These are phyloP conservation scores for Hipposideros larvatus DNA, from an alignment of 2,797 vertebrate genomes.

Conservation along the genomic window DNA sequence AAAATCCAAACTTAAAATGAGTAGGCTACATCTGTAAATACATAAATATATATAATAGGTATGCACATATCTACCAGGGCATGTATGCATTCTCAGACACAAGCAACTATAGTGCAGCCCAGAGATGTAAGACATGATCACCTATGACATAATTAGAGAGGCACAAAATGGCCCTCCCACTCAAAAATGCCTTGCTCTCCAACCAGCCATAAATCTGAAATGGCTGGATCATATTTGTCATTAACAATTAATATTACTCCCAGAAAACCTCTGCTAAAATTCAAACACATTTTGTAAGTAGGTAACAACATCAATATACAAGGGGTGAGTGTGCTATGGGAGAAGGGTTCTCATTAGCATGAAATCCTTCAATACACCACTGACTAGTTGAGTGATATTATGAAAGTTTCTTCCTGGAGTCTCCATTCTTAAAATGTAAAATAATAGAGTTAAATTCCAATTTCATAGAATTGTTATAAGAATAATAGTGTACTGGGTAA, in stretches of 20 bases:
- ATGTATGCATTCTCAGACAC: not conserved
- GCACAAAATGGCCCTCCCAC: not conserved
- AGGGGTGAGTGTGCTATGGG: accelerated
- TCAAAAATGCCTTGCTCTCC: not conserved
- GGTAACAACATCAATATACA: not conserved
- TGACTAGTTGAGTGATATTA: not conserved
- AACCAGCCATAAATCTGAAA: not conserved
- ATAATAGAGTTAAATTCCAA: not conserved
- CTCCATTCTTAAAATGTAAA: not conserved
- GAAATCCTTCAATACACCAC: not conserved
- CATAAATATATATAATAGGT: not conserved
- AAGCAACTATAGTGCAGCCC: not conserved
- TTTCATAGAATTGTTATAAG: not conserved
- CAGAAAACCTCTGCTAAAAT: not conserved
- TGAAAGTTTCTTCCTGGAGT: not conserved
- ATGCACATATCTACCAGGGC: too few species aligned
- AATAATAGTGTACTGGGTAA: not conserved
- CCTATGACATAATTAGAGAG: not conserved
- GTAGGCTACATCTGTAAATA: not conserved
- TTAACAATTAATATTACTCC: not conserved
- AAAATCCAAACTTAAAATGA: not conserved
- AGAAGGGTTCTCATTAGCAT: not conserved
- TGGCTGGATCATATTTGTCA: not conserved
- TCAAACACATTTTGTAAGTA: not conserved
- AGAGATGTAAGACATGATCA: accelerated